These are phyloP conservation scores for Hypotaenidia philippensis DNA, from an alignment of 2,797 vertebrate species.

Conservation along the genomic window DNA sequence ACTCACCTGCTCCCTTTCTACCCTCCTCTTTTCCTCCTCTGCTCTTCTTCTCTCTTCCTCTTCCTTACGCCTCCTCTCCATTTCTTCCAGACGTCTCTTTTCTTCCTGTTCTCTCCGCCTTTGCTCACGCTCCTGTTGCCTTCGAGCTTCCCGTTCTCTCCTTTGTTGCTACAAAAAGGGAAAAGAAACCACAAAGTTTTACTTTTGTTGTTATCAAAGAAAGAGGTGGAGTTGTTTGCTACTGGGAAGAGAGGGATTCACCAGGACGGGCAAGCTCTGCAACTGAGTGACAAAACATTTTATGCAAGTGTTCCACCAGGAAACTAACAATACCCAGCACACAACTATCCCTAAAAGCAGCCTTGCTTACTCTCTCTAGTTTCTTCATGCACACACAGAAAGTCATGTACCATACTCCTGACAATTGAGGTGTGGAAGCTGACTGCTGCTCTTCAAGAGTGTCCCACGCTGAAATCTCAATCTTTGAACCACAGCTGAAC, in stretches of 20 bases:
- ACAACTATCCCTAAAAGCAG: not conserved
- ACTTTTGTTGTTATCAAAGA: slow-evolving; percentile 60
- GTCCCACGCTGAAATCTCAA: not conserved
- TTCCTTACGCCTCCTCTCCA: slow-evolving; percentile 94
- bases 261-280: slow-evolving; percentile 65
- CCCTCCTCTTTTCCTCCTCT: slow-evolving; percentile 94
- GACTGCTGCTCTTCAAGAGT: not conserved
- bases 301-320: slow-evolving; percentile 38
- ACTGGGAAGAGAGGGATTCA: slow-evolving; percentile 31
- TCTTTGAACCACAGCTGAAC: not conserved
- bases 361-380: not conserved
- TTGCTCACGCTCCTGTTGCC: slow-evolving; percentile 96
- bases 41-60: slow-evolving; percentile 94
- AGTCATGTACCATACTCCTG: not conserved
- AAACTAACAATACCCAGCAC: not conserved
- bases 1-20: slow-evolving; percentile 93
- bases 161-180: slow-evolving; percentile 90
- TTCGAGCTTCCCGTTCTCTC: slow-evolving; percentile 92
- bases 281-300: slow-evolving; percentile 37
- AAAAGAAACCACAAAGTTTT: slow-evolving; percentile 61
- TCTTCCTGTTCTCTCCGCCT: slow-evolving; percentile 94
- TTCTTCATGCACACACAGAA: not conserved
- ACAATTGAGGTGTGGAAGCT: not conserved
- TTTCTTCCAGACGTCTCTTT: slow-evolving; percentile 92
- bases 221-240: slow-evolving; percentile 64